phyloP scores from a whole-genome alignment of 2,113 vertebrate genomes.

The Campylomormyrus numenius region DNA sequence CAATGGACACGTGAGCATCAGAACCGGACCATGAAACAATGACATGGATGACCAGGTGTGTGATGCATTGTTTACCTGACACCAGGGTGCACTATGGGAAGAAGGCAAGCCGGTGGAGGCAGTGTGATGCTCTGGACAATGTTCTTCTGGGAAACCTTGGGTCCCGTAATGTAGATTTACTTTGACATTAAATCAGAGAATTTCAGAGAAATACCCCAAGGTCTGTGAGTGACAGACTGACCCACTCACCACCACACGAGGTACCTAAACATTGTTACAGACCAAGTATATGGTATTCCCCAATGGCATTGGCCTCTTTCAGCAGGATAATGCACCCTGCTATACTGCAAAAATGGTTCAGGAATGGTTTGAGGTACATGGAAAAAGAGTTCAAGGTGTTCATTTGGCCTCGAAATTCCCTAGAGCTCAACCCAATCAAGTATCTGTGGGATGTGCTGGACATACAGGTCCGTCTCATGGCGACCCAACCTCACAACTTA shows the following conservation, averaged over 20 bases:
- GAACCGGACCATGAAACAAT: neutral
- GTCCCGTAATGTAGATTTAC: neutral
- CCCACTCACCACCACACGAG: neutral
- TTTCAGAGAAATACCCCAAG: neutral
- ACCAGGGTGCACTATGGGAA: neutral
- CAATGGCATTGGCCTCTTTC: neutral
- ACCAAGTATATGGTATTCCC: neutral
- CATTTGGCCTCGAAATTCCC: neutral
- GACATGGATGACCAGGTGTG: neutral
- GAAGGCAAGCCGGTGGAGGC: neutral
- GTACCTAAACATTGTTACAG: neutral
- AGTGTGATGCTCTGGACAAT: neutral
- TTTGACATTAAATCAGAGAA: neutral
- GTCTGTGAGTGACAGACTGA: neutral
- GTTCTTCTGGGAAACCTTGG: neutral
- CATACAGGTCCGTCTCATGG: neutral
- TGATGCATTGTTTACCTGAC: neutral
- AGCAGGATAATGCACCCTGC: neutral
- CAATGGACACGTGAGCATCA: neutral
- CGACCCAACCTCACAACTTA: neutral
- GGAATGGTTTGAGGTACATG: neutral
- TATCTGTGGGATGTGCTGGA: neutral
- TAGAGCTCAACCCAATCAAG: neutral
- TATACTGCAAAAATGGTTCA: neutral
- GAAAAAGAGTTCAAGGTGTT: neutral